Evolutionary conservation across 2,113 vertebrate genomes (phyloP), one percentile per base, ranked within the genome.

Genomic region (Callaeas wilsoni): DNA sequence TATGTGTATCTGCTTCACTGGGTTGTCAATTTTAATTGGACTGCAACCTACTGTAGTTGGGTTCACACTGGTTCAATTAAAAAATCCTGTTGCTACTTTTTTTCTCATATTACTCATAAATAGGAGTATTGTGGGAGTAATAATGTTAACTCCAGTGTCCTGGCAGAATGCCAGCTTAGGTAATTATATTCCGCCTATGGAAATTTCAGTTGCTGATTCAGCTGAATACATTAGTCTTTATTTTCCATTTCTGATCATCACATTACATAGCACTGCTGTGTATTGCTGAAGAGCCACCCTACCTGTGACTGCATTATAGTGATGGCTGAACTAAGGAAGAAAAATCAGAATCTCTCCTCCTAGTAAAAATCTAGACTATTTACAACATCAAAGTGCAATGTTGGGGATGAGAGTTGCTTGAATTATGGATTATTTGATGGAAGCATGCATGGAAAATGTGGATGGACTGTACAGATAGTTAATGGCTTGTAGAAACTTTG

Each of bases 21-120:
- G 75, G 87, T 92, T 98, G 98, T 97, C 97, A 97, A 47, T 97
- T 98, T 97, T 97, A 98, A 98, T 97, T 97, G 97, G 96, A 71
- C 94, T 97, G 94, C 91, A 97, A 84, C 95, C 94, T 84, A 74
- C 94, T 92, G 94, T 70, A 91, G 80, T 17, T 91, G 77, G 44
- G 93, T 92, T 96, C 95, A 93, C 87, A 95, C 70, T 95, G 94
- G 67, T 87, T 97, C 96, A 97, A 97, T 97, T 97, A 96, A 97
- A 96, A 97, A 96, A 96, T 97, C 91, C 94, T 96, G 83, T 95
- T 93, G 93, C 87, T 96, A 89, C 89, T 95, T 97, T 90, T 93
- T 88, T 89, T 73, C 76, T n/a, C 71, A 47, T 95, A 95, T 95
- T 94, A 67, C n/a, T 77, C 86, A 73, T 75, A 95, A 96, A 84